Conservation (phyloP, 2,888 invertebrate species). For the Epinotia brunnichana region DNA sequence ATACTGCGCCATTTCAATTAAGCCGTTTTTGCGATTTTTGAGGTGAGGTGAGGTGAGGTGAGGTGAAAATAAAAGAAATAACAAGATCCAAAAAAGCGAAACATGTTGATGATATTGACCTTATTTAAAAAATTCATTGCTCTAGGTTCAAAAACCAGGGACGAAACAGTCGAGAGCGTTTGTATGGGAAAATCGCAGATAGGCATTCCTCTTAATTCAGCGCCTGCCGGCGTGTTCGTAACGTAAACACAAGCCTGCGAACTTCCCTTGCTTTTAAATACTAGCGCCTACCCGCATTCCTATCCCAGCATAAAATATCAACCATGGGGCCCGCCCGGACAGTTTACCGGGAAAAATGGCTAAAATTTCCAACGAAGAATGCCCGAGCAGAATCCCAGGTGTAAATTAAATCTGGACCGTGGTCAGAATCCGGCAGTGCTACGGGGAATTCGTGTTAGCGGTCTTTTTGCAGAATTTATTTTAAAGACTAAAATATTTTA, state of each 20-base stretch:
- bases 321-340: constrained; percentile 43
- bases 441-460: constrained; percentile 51
- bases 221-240: background rate
- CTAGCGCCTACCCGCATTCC: constrained; percentile 28
- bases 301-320: constrained; percentile 44
- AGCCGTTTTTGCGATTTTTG: too few relatives aligned
- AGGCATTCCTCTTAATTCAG: too few relatives aligned
- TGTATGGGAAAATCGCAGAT: too few relatives aligned
- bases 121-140: too few relatives aligned
- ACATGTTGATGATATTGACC: too few relatives aligned
- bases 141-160: too few relatives aligned
- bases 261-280: constrained; percentile 20
- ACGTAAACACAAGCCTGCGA: constrained; percentile 6
- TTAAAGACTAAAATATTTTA: constrained; percentile 6
- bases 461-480: constrained; percentile 41
- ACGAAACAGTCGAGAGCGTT: too few relatives aligned
- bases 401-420: constrained; percentile 61
- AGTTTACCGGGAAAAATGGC: constrained; percentile 46
- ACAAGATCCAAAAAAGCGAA: too few relatives aligned
- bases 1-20: too few relatives aligned
- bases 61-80: too few relatives aligned
- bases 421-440: constrained; percentile 54
- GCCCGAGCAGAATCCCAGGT: constrained; percentile 49
- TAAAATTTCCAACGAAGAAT: constrained; percentile 48
- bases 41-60: too few relatives aligned